Evolutionary conservation across 2,888 invertebrate species (phyloP), one percentile per base, ranked within the genome.

Genomic region (Heliconius cydno): DNA sequence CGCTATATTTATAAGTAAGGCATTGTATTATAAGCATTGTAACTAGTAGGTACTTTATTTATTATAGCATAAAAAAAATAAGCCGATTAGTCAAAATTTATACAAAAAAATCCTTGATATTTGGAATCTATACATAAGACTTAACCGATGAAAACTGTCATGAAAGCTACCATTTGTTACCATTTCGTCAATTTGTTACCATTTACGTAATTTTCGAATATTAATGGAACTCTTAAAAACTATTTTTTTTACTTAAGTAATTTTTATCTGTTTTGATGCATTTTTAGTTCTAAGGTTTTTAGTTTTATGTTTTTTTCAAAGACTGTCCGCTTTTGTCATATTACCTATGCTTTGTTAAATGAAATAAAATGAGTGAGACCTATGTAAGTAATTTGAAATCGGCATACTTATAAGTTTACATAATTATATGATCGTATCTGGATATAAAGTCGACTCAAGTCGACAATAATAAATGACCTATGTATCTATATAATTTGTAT

Each of bases 1-100:
- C 94, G 94, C 93, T 94, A 93, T 93, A 93, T 94, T 93, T 92
- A 92, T 92, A 90, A 84, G 84, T 83, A 88, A 87, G 81, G 78
- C 79, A 82, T 83, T 84, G 82, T 84, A 82, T 34, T 81, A 73
- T 81, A 79, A 72, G 65, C 57, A 71, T 65, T 79, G 74, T 78
- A 80, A 79, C 65, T 65, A 65, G 13, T 79, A 78, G 76, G 60
- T 63, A 70, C 41, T 76, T 80, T 74, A 73, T 74, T 68, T 67
- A 80, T 77, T 77, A 46, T 74, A 77, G 73, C 22, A 15, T 60
- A 77, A 68, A 65, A 28, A 15, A 28, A 65, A 65, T 46, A 25
- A 70, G 41, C 25, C 41, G 63, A 75, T 10, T 65, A 28, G 38
- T 75, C 63, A 28, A 75, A 75, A 75, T 65, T 75, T 60, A 65